Evolutionary conservation across 2,113 vertebrate species (phyloP).

Genomic region (Dendropsophus ebraccatus): DNA sequence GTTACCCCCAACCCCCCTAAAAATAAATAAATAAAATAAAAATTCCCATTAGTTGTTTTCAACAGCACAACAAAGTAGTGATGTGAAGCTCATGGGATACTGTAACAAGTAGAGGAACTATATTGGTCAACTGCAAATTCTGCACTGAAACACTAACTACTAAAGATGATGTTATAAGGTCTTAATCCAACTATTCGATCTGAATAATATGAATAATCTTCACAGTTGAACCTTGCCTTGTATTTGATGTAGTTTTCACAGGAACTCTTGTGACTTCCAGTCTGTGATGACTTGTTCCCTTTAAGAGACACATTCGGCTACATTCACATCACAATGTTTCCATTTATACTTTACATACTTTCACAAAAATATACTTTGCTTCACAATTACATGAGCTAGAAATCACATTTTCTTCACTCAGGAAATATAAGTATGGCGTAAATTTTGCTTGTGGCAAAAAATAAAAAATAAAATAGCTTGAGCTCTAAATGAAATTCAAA

Average conservation of each 20-base stretch:
- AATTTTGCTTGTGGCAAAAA: conserved; percentile 5
- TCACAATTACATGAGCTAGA: conserved; percentile 25
- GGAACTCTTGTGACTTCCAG: background rate
- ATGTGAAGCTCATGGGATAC: no score
- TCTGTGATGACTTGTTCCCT: background rate
- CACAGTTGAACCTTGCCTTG: background rate
- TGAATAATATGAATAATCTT: background rate
- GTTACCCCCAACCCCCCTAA: no score
- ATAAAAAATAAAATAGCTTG: background rate
- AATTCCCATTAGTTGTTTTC: no score
- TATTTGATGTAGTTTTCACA: background rate
- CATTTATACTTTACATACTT: background rate
- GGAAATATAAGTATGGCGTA: conserved; percentile 6
- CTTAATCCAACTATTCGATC: no score
- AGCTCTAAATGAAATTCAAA: conserved; percentile 21
- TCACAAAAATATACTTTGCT: conserved; percentile 17
- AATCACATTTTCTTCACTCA: conserved; percentile 26
- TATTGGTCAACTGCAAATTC: no score
- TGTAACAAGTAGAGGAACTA: no score
- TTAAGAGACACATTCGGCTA: background rate
- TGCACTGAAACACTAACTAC: no score
- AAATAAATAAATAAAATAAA: no score
- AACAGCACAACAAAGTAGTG: no score
- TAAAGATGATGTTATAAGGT: no score
- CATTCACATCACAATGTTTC: background rate